phyloP scores from a whole-genome alignment of 2,888 invertebrate genomes.

The Octonoba sinensis region DNA sequence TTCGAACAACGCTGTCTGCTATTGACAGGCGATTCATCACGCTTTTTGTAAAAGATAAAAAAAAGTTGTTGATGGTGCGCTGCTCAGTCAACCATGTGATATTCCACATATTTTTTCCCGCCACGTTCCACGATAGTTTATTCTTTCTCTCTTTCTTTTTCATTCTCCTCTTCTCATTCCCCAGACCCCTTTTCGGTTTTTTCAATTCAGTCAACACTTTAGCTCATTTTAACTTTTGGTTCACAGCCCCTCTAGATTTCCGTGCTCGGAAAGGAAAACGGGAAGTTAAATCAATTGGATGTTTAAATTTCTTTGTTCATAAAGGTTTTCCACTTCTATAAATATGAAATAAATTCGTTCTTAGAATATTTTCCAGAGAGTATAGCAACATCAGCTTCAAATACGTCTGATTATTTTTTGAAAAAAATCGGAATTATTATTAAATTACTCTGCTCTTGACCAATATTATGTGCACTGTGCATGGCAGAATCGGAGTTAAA shows the following conservation, averaged over 20 bases:
- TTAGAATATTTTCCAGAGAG: constrained; percentile 1
- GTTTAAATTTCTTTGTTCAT: too few species aligned
- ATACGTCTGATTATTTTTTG: too few species aligned
- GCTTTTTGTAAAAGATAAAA: constrained; percentile 11
- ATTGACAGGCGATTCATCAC: constrained; percentile 62
- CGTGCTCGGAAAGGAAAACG: too few species aligned
- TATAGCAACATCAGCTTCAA: neutral
- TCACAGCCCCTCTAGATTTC: neutral
- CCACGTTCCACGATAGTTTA: neutral
- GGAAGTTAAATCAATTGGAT: too few species aligned
- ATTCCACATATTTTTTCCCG: constrained; percentile 40
- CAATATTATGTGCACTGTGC: too few species aligned
- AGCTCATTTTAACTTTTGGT: constrained; percentile 10
- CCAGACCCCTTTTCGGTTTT: neutral
- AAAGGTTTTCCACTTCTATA: too few species aligned
- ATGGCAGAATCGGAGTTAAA: too few species aligned
- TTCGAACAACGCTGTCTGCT: constrained; percentile 18
- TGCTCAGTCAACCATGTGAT: constrained; percentile 44
- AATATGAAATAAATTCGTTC: constrained; percentile 4
- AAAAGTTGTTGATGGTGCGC: constrained; percentile 7
- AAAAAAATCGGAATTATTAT: too few species aligned
- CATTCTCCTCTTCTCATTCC: neutral
- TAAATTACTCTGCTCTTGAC: too few species aligned
- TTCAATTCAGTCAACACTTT: constrained; percentile 1
- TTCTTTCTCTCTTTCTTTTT: too few species aligned